Conservation (phyloP, 2,113 vertebrate species). For the Aspidoscelis tigris region DNA sequence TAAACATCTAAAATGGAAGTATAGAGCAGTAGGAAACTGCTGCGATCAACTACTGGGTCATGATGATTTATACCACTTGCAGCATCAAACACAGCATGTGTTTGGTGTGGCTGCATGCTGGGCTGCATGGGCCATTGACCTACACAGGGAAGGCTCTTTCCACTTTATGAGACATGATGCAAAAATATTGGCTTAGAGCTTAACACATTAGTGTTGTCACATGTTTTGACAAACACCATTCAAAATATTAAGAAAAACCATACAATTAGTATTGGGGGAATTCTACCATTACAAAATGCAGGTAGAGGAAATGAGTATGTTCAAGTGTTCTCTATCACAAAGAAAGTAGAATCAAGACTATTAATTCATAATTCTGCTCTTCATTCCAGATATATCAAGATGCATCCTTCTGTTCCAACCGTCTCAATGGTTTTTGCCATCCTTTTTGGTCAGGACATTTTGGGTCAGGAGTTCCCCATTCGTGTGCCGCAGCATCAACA, state of each 20-base stretch:
- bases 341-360: not conserved
- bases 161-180: not conserved
- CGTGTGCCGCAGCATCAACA: conserved; percentile 7
- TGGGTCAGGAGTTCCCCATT: conserved; percentile 9
- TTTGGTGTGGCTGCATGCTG: not conserved
- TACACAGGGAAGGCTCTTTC: not conserved
- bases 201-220: not conserved
- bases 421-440: not conserved
- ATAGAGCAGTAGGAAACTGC: no score
- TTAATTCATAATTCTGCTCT: not conserved
- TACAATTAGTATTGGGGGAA: not conserved
- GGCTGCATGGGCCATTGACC: not conserved
- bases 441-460: not conserved
- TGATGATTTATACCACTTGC: no score
- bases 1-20: no score
- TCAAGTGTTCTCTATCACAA: not conserved
- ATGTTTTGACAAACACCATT: not conserved
- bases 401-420: not conserved
- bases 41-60: no score
- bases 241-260: not conserved
- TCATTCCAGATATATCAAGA: not conserved
- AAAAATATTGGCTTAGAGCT: no score
- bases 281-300: not conserved
- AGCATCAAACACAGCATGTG: no score
- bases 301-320: not conserved